Conservation (phyloP, 2,797 vertebrate genomes). For the Cyclopterus lumpus region DNA sequence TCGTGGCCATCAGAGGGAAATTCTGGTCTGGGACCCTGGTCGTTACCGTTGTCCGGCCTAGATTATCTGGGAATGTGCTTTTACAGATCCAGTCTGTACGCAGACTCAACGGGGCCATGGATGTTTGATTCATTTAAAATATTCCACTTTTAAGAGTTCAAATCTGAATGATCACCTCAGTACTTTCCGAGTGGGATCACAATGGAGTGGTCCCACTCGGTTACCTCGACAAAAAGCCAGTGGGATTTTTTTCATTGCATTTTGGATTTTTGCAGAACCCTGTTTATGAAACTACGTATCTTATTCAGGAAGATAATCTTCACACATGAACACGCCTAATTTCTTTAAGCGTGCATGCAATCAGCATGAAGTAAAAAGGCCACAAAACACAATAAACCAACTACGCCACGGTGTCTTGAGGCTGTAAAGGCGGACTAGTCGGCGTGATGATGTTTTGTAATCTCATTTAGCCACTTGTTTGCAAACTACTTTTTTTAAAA, state of each 20-base stretch:
- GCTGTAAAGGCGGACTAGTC: not conserved
- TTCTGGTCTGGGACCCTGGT: not conserved
- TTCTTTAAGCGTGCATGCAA: not conserved
- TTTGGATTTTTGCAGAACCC: not conserved
- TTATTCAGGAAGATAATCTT: not conserved
- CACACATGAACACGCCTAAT: not conserved
- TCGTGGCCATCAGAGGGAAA: too few relatives aligned
- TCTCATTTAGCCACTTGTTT: not conserved
- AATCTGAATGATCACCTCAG: not conserved
- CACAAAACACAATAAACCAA: not conserved
- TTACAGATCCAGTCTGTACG: not conserved
- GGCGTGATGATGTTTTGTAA: not conserved
- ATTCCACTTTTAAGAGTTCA: not conserved
- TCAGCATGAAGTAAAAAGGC: not conserved
- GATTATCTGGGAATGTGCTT: not conserved
- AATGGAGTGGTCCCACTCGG: not conserved
- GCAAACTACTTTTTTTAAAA: not conserved
- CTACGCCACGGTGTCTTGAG: not conserved
- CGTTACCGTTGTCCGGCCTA: not conserved
- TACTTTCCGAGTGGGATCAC: not conserved
- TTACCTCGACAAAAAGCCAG: not conserved
- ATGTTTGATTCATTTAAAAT: not conserved
- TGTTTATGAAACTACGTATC: not conserved
- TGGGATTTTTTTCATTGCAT: not conserved
- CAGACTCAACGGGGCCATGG: not conserved